Conservation (phyloP, 2,113 vertebrate genomes). For the Saccopteryx bilineata region DNA sequence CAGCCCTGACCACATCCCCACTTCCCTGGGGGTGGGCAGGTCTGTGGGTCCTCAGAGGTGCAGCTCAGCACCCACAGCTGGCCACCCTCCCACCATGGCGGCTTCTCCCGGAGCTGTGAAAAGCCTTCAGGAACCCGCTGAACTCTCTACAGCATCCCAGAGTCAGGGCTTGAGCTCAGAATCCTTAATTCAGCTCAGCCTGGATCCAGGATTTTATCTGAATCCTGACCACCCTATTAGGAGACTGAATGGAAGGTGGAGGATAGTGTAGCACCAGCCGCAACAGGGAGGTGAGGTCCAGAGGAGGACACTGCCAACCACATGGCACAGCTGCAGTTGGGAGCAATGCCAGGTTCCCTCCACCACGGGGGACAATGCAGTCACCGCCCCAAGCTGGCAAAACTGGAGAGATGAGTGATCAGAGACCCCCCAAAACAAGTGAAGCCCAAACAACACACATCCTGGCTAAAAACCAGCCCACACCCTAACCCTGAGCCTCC, state of each 20-base stretch:
- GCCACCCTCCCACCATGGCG: background rate
- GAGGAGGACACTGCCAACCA: background rate
- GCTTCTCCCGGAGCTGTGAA: background rate
- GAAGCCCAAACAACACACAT: background rate
- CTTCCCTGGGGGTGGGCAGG: background rate
- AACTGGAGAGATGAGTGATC: background rate
- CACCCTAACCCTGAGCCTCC: background rate
- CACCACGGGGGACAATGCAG: background rate
- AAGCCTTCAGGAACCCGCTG: fast-evolving
- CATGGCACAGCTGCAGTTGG: background rate
- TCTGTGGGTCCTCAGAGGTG: background rate
- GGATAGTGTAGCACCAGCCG: fast-evolving
- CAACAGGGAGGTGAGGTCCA: background rate
- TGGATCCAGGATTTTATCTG: background rate
- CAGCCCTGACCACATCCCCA: background rate
- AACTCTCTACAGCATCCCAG: background rate
- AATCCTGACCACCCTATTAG: background rate
- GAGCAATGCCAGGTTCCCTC: background rate
- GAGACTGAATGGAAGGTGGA: background rate
- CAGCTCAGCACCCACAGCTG: background rate
- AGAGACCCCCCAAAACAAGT: background rate
- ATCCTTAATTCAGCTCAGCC: background rate
- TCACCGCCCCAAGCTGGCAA: background rate
- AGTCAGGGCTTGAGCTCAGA: background rate
- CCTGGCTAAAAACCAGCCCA: background rate